phyloP scores from a whole-genome alignment of 2,888 invertebrate species.

The Harmothoe impar region DNA sequence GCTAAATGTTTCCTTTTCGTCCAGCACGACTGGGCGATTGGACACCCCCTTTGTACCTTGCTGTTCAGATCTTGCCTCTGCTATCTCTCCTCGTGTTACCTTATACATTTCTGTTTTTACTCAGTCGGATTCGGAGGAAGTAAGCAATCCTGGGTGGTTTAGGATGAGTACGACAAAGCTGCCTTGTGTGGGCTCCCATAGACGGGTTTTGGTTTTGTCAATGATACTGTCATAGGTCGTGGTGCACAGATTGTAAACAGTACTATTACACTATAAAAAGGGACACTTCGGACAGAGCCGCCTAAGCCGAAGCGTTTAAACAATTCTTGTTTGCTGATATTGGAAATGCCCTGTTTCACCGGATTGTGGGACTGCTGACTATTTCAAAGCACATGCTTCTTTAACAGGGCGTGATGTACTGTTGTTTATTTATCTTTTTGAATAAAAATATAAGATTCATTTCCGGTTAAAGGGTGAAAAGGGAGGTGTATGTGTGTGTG shows the following conservation, averaged over 20 bases:
- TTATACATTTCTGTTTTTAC: neutral
- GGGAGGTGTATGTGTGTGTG: neutral
- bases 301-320: neutral
- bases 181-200: neutral
- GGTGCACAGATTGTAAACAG: constrained; percentile 3
- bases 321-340: constrained; percentile 11
- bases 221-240: constrained; percentile 13
- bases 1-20: constrained; percentile 23
- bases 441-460: too few relatives aligned
- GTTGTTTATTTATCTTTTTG: too few relatives aligned
- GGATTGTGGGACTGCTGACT: neutral
- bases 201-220: neutral
- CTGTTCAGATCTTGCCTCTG: neutral
- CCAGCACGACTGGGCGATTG: neutral
- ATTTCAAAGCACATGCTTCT: constrained; percentile 8
- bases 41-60: neutral
- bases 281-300: neutral
- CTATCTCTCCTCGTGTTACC: neutral
- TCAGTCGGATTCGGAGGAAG: neutral
- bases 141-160: neutral
- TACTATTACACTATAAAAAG: neutral
- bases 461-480: neutral
- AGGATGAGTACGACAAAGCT: neutral
- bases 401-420: neutral
- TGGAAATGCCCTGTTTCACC: neutral